Evolutionary conservation across 1,140 invertebrate species (phyloP).

Genomic region (Drosophila tropicalis): DNA sequence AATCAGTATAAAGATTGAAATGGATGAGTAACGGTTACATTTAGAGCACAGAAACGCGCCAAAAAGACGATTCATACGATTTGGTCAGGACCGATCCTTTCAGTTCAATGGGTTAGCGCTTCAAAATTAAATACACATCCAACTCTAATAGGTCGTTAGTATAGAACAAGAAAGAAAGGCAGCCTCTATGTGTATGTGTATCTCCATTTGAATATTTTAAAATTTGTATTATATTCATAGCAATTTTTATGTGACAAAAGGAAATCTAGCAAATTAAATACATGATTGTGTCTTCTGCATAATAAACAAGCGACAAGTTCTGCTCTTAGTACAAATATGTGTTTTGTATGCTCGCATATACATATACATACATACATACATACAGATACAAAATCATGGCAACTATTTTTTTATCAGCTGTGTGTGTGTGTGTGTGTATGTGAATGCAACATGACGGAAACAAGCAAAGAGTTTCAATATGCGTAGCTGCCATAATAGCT

Average conservation of each 20-base stretch:
- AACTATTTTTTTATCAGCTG: neutral
- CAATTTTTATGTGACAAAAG: conserved; percentile 2
- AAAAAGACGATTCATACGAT: too few relatives aligned
- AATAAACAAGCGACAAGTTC: neutral
- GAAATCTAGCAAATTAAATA: conserved; percentile 12
- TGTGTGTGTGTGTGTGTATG: neutral
- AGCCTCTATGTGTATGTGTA: too few relatives aligned
- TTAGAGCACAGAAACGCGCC: too few relatives aligned
- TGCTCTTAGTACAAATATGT: neutral
- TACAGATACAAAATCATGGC: neutral
- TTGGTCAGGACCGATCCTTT: too few relatives aligned
- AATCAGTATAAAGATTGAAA: too few relatives aligned
- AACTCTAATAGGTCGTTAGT: too few relatives aligned
- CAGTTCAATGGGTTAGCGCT: too few relatives aligned
- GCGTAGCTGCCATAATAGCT: conserved; percentile 20
- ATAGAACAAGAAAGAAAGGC: too few relatives aligned
- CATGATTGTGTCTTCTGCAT: conserved; percentile 11
- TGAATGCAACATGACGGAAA: conserved; percentile 4
- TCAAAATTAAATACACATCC: too few relatives aligned
- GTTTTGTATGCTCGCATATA: neutral
- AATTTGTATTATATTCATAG: neutral
- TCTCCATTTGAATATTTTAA: too few relatives aligned
- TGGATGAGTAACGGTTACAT: too few relatives aligned
- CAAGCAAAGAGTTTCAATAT: conserved; percentile 4
- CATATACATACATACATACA: conserved; percentile 5